These are phyloP conservation scores for Sander lucioperca DNA, from an alignment of 2,113 vertebrate species.

Conservation along the genomic window DNA sequence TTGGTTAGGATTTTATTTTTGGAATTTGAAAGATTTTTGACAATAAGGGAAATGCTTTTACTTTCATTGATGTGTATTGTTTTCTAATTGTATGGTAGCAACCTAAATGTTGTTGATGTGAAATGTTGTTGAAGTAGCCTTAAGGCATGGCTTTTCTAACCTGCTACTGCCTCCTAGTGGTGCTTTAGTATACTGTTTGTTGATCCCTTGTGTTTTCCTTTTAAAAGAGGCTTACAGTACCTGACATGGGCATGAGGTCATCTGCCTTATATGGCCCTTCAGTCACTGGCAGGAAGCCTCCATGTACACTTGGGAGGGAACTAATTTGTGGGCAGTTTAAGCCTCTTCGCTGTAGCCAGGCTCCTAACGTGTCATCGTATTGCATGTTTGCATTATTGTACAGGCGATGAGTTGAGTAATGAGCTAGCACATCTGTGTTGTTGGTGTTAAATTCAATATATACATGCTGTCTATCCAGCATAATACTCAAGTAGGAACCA, in stretches of 20 bases:
- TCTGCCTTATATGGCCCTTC: slow-evolving; percentile 32
- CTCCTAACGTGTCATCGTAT: slow-evolving; percentile 19
- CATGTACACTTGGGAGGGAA: slow-evolving; percentile 40
- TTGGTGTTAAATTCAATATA: not conserved
- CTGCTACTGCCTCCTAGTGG: slow-evolving; percentile 80
- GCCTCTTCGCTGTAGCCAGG: slow-evolving; percentile 43
- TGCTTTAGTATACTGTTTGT: slow-evolving; percentile 19
- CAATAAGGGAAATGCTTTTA: too few relatives aligned
- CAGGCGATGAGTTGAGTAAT: slow-evolving; percentile 12
- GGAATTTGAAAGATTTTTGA: not conserved
- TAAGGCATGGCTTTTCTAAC: slow-evolving; percentile 22
- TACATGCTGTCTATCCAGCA: not conserved
- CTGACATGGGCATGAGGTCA: slow-evolving; percentile 50
- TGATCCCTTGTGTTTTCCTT: slow-evolving; percentile 40
- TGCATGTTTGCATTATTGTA: slow-evolving; percentile 9
- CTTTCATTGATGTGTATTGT: not conserved
- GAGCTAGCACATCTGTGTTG: not conserved
- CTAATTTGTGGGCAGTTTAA: slow-evolving; percentile 51
- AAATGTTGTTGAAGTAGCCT: not conserved
- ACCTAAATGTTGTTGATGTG: not conserved
- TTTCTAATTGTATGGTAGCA: not conserved
- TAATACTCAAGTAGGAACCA: slow-evolving; percentile 8
- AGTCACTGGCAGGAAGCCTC: slow-evolving; percentile 37
- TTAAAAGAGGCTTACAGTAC: slow-evolving; percentile 61
- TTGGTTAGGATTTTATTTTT: not conserved